Base-by-base conservation (phyloP, 2,888 invertebrate genomes). In the Drosophila greeni region DNA sequence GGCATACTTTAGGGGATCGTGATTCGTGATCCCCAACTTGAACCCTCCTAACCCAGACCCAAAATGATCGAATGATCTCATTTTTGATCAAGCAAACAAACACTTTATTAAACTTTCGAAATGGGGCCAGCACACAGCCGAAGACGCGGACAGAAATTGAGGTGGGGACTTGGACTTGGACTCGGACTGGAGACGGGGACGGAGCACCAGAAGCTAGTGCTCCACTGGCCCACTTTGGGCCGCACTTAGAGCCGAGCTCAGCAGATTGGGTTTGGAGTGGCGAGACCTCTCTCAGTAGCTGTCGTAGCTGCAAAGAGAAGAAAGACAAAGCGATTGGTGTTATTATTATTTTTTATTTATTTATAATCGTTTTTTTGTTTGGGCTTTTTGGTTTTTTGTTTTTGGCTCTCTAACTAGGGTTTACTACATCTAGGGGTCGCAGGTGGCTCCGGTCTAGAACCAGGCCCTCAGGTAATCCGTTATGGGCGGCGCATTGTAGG, bases 261-360 rank as follows among this genome's bases (percentile, higher is more conserved):
- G 76, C 76, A 72, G 47, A 72, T 66, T 45, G 43, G 42, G 11
- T 31, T 54, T 36, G 43, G 33, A 45, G 29, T 26, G 24, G 20
- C 51, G 39, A 34, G 37, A 31, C 54, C 54, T 47, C 49, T 67
- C 64, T 72, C 62, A 74, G 80, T 74, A 66, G 64, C 54, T 53
- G 29, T 61, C 34, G 66, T 34, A 82, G 72, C 79, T 79, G 79
- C 72, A 79, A 82, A 31, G 82, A 82, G 66, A 66, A 66, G 43
- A 70, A 56, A 54, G 66, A 62, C 51, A 65, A 73, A 72, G 58
- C 62, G 53, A 43, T 72, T 49, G 55, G 48, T 66, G 49, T 70
- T 68, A 66, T 29, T 1, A 11, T 29, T 29, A 29, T 18, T 20
- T 26, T 43, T 45, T 23, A 29, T 7, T 52, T 57, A 36, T 8